Evolutionary conservation across 2,113 vertebrate genomes (phyloP).

Genomic region (Poicephalus meyeri): DNA sequence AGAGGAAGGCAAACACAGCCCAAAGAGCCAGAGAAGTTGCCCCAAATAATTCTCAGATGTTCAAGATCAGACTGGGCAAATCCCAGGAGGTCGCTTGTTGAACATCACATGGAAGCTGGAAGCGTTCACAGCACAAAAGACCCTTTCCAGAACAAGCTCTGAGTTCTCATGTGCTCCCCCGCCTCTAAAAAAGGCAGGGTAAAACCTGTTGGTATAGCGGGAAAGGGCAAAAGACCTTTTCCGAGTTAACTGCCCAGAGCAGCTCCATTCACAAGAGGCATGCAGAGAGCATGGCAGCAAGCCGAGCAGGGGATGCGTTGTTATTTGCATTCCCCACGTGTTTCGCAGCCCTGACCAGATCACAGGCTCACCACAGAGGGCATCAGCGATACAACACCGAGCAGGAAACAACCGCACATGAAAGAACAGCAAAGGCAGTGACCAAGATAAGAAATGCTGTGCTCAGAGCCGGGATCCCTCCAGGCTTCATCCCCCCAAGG

Average conservation of each 20-base stretch:
- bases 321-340: neutral
- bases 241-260: neutral
- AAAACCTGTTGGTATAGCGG: neutral
- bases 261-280: neutral
- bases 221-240: neutral
- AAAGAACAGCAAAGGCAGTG: neutral
- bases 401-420: fast-evolving
- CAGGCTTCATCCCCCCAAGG: neutral
- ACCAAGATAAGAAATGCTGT: neutral
- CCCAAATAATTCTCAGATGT: conserved; percentile 44
- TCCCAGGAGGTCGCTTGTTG: neutral
- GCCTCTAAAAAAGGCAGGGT: neutral
- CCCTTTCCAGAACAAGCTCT: neutral
- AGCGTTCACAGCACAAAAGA: conserved; percentile 9
- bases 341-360: neutral
- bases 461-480: fast-evolving
- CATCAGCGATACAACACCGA: neutral
- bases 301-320: fast-evolving
- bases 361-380: neutral
- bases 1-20: neutral
- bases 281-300: neutral
- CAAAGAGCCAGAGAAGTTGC: neutral
- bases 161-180: neutral
- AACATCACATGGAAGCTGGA: conserved; percentile 3
- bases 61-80: neutral